Evolutionary conservation across 2,113 vertebrate genomes (phyloP), one percentile per base, ranked within the genome.

Genomic region (Pelmatolapia mariae): DNA sequence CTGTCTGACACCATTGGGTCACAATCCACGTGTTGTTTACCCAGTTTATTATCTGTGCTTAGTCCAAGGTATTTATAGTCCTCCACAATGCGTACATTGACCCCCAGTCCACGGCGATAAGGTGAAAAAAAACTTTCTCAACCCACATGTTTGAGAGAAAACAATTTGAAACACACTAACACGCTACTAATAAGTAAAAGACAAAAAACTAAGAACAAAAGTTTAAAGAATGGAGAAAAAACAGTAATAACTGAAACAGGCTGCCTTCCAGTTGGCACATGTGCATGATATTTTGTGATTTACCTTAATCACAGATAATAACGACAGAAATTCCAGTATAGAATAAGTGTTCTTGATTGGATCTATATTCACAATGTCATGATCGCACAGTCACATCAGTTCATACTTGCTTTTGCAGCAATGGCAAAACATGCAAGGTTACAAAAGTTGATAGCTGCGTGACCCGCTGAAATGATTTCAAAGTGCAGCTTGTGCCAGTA

Each of bases 101-200:
- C 9, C 29, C 29, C 57, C 57, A 10, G 29, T 61, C 29, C 57
- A 6, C 5, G 0, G 29, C 1, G 0, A 33, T 33, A 19, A 3
- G 9, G 5, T 33, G 29, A 33, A 63, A 18, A 33, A 4, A 63
- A 63, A 3, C 2, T 0, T 63, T 63, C 59, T 63, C 29, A 63
- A 63, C 29, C 16, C 59, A 63, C 16, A 19, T 63, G 29, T 63
- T 33, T 63, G 4, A 63, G 16, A 63, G 59, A 63, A 63, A 63
- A 63, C 29, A 19, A 33, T 33, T 63, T 63, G 59, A 63, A 59
- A 63, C 16, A 63, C 29, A 63, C 29, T 33, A 33, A 63, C 59
- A 63, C 2, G 5, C 15, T 59, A 59, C 57, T 18, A 31, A 61
- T 61, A 61, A 10, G 15, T 31, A 61, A 61, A 61, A 61, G 26